A percentile compares a stretch with the other conserved stretches of the same genome.
phyloP scores from a whole-genome alignment of 2,888 invertebrate genomes.

The Petrophora chlorosata region DNA sequence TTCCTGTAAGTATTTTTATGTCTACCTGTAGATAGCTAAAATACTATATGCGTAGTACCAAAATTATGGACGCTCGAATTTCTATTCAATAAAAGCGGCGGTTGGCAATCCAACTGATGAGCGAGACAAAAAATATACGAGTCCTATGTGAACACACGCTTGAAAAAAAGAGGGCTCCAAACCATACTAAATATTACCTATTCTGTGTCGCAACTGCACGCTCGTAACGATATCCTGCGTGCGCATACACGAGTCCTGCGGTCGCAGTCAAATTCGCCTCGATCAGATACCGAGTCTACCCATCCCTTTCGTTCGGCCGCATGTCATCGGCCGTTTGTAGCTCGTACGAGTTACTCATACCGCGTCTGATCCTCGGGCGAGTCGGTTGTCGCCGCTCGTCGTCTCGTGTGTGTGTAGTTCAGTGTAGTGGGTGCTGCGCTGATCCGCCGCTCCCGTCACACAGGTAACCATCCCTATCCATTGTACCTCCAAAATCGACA shows the following conservation, averaged over 20 bases:
- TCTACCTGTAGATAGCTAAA: neutral
- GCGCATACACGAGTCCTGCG: slow-evolving; percentile 65
- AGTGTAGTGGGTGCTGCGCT: slow-evolving; percentile 70
- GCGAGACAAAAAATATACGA: slow-evolving; percentile 13
- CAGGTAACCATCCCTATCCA: slow-evolving; percentile 60
- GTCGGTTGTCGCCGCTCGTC: slow-evolving; percentile 73
- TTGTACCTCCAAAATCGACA: slow-evolving; percentile 23
- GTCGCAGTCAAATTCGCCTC: slow-evolving; percentile 53
- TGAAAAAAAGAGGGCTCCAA: slow-evolving; percentile 5
- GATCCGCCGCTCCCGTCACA: slow-evolving; percentile 52
- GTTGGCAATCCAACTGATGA: slow-evolving; percentile 17
- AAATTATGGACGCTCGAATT: slow-evolving; percentile 1
- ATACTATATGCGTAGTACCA: neutral
- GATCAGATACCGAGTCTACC: slow-evolving; percentile 34
- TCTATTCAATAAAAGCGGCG: slow-evolving; percentile 21
- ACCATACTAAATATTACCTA: slow-evolving; percentile 6
- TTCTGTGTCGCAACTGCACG: slow-evolving; percentile 15
- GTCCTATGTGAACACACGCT: slow-evolving; percentile 26
- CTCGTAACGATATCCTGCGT: slow-evolving; percentile 58
- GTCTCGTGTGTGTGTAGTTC: slow-evolving; percentile 72
- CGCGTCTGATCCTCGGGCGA: slow-evolving; percentile 70
- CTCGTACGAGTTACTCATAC: slow-evolving; percentile 64
- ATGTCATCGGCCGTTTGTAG: slow-evolving; percentile 74
- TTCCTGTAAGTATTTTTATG: neutral
- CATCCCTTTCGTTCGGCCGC: slow-evolving; percentile 54